Percentiles rank a stretch among this genome's conserved stretches.
These are phyloP conservation scores for Otis tarda DNA, from an alignment of 2,113 vertebrate genomes.

Conservation along the genomic window DNA sequence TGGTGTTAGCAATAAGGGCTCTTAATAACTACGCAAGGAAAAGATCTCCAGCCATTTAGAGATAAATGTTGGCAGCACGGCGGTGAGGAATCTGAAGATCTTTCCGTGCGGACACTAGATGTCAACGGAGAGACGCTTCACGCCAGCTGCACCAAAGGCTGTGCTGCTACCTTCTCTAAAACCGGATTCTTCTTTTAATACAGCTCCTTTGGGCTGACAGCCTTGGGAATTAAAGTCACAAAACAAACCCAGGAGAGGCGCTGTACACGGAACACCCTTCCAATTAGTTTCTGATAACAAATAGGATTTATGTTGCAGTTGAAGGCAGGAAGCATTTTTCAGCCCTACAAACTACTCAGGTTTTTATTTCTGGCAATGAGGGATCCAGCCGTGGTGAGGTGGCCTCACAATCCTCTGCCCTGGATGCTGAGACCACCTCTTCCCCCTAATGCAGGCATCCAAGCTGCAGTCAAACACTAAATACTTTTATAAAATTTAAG, in stretches of 20 bases:
- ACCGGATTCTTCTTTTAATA: neutral
- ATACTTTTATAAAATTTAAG: neutral
- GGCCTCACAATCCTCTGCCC: neutral
- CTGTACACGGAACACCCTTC: neutral
- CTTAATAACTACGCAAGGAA: neutral
- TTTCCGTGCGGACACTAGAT: constrained; percentile 42
- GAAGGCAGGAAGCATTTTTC: neutral
- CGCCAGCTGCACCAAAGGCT: constrained; percentile 6
- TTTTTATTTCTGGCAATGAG: neutral
- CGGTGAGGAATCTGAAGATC: neutral
- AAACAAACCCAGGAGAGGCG: neutral
- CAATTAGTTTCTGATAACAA: neutral
- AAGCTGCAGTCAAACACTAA: neutral
- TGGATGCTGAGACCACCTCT: neutral
- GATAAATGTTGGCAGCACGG: neutral
- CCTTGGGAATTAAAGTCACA: neutral
- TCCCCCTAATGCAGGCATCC: neutral
- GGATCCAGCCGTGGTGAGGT: neutral
- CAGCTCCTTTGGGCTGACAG: neutral
- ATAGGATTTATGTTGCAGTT: neutral
- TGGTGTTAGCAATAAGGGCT: neutral
- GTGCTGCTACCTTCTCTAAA: neutral
- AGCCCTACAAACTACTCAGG: neutral
- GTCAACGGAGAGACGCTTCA: constrained; percentile 62
- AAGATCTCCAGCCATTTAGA: neutral